Base-by-base conservation (phyloP, 2,113 vertebrate species). In the Chionomys nivalis region DNA sequence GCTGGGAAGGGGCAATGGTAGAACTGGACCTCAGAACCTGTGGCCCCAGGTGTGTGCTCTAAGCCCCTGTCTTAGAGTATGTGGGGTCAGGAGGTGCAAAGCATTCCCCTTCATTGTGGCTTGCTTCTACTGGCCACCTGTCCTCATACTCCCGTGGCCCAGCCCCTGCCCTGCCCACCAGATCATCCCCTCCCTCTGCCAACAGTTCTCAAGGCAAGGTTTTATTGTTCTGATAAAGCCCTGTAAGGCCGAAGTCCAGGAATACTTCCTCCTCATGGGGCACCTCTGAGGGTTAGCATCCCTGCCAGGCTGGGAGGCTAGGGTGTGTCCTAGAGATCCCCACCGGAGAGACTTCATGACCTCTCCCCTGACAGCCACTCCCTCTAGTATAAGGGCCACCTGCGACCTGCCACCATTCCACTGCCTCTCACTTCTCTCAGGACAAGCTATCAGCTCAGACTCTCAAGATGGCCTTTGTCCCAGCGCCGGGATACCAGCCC, bases 401-500 rank as follows among this genome's bases (percentile, higher is more conserved):
- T 23, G 17, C 63, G 58, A 1, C 5, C 61, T 0, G 28, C 26
- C n/a, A 3, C 36, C 91, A 14, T 16, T 44, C n/a, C 44, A 17
- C 11, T 10, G 4, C 78, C 14, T 14, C 11, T n/a, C 76, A 17
- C 89, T 75, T 55, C 76, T 73, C 42, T 26, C 33, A 2, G 26
- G n/a, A 70, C 61, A 0, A 86, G 77, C 52, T 31, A 17, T 61
- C 61, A 31, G 58, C n/a, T n/a, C 77, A 75, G 36, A 63, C 68
- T 31, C 31, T 70, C 36, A 36, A 24, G 87, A 96, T 95, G 98
- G 95, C 97, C 73, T 99, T 97, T 55, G 61, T 99, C 1, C 98
- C 99, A 42, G 99, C 99, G 33, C 99, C 98, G 0, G 99, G 99
- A 17, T 99, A 99, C 81, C 99, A 99, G 98, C 99, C 99, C 0